Base-by-base conservation (phyloP, 2,113 vertebrate genomes). In the Phaethon lepturus region DNA sequence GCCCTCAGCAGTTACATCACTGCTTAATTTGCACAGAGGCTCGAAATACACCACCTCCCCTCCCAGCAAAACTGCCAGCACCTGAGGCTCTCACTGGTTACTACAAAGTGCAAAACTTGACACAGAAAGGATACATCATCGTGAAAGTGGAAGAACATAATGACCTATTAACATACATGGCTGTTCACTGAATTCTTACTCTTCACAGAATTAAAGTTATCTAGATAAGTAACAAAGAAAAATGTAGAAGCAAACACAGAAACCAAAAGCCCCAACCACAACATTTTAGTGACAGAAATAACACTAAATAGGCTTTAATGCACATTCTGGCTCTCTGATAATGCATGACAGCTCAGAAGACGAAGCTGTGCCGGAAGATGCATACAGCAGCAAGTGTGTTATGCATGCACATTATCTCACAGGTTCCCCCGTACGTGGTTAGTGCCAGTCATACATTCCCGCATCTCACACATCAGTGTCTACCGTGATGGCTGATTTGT, bases 321-420 rank as follows among this genome's bases (percentile, higher is more conserved):
- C 82, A 93, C 66, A 60, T 85, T 96, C 71, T 91, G 56, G 13
- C 56, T 90, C 62, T 87, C 18, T 66, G 82, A n/a, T 64, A 93
- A 95, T 0, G 0, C 82, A 81, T 33, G 59, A 44, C 93, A 95
- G 77, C 81, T 80, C 44, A 50, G 86, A 56, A 81, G 50, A 83
- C 68, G 45, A 87, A 95, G 87, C n/a, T 96, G 88, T 75, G 95
- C 93, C 60, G 92, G 86, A 91, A 66, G 86, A 94, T 95, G 82
- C 97, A 74, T 79, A 79, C 12, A 75, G 78, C 63, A 96, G 94
- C 85, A 63, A 38, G 67, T 53, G 81, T 74, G 76, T 90, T 89
- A 86, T 0, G 20, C 97, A 98, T 96, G 95, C 97, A 97, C 40
- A 78, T 80, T 8, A 89, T 72, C 91, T 88, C 75, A 50, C 74